These are phyloP conservation scores for Picathartes gymnocephalus DNA, from an alignment of 2,113 vertebrate genomes.

Conservation along the genomic window DNA sequence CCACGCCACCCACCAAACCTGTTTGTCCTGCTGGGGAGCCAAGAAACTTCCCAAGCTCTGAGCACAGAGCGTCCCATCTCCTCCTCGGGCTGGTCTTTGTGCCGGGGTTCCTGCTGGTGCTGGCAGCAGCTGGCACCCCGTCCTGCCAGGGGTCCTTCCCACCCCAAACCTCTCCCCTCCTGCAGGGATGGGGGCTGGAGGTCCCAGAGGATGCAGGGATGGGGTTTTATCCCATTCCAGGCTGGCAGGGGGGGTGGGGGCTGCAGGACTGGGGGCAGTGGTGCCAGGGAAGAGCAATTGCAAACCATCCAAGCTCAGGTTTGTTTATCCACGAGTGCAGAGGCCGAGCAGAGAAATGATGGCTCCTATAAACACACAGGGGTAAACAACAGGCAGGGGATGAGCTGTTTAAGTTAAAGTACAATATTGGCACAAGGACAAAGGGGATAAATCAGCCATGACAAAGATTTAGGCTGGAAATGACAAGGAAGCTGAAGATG, in stretches of 20 bases:
- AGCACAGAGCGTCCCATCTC: background rate
- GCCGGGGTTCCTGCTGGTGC: fast-evolving
- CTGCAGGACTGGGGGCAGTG: background rate
- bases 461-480: background rate
- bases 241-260: background rate
- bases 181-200: background rate
- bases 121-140: fast-evolving
- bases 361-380: background rate
- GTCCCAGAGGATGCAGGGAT: background rate
- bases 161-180: background rate
- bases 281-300: background rate
- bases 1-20: background rate
- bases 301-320: background rate
- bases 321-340: background rate
- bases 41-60: background rate
- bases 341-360: background rate
- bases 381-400: background rate
- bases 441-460: background rate
- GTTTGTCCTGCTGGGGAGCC: background rate
- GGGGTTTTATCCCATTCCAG: background rate
- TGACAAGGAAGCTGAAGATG: background rate
- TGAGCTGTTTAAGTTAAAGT: background rate
- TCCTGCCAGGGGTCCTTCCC: fast-evolving
- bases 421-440: background rate
- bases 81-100: fast-evolving